These are phyloP conservation scores for Mellilla xanthometata DNA, from an alignment of 2,888 invertebrate species.

Conservation along the genomic window DNA sequence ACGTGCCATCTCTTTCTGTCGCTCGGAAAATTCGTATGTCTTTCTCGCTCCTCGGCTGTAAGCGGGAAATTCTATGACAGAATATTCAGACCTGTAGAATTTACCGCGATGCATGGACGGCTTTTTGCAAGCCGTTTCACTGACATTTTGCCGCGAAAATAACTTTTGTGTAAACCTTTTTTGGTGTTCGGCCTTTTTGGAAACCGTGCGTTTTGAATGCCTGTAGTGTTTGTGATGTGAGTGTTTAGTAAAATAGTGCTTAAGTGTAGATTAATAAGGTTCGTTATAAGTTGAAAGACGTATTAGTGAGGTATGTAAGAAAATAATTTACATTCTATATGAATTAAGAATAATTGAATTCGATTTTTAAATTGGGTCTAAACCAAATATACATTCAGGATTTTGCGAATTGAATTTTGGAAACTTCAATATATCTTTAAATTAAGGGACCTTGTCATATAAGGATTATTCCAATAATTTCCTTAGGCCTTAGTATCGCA, in stretches of 20 bases:
- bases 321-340: no score
- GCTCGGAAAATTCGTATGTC: constrained; percentile 16
- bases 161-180: constrained; percentile 29
- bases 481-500: no score
- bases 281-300: constrained; percentile 56
- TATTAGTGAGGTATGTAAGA: constrained; percentile 64
- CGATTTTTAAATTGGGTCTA: no score
- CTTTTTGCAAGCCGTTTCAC: constrained; percentile 38
- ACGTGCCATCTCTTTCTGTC: constrained; percentile 42
- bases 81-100: constrained; percentile 75
- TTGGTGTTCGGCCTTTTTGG: constrained; percentile 25
- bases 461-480: no score
- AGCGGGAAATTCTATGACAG: constrained; percentile 65
- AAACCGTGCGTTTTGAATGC: constrained; percentile 4
- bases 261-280: constrained; percentile 31
- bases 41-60: constrained; percentile 40
- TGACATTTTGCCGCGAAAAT: constrained; percentile 26
- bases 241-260: constrained; percentile 15
- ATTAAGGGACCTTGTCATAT: no score
- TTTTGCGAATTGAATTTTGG: no score
- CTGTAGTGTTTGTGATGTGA: constrained; percentile 36
- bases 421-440: no score
- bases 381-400: no score
- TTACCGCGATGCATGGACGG: constrained; percentile 60
- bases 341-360: no score